Evolutionary conservation across 2,797 vertebrate genomes (phyloP), one percentile per base, ranked within the genome.

Genomic region (Chromis chromis): DNA sequence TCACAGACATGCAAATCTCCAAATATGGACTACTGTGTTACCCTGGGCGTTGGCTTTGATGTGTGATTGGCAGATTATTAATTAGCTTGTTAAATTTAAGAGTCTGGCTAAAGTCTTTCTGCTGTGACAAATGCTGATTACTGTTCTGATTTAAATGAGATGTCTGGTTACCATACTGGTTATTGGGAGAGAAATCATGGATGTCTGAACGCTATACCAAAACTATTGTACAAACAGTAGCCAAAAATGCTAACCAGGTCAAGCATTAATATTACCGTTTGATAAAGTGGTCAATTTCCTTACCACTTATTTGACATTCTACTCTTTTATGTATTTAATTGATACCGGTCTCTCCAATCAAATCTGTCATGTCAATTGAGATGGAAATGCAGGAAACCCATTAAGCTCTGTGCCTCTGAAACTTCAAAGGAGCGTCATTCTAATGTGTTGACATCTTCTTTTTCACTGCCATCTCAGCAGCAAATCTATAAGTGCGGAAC

Each of bases 391-490:
- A 74, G 46, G 39, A 49, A 81, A 46, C 25, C 70, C 67, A 81
- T 73, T 76, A 67, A 59, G 65, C 60, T 58, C 65, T 33, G 66
- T 63, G 76, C 66, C 11, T 49, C 59, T 65, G 56, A 68, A 66
- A 87, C 63, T 81, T 84, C 76, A 86, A 74, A 84, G 74, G 56
- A 57, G 13, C 53, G 62, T 84, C 69, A 81, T 75, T 83, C 49
- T 48, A 76, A 87, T 80, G 59, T 74, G 68, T 81, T 65, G 66
- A 80, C 60, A 57, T 67, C 56, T 71, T 83, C 55, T 36, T 36
- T 36, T 36, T 36, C 33, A 10, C 33, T 36, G 10, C 33, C 11
- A 11, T 65, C 63, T 78, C 71, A 78, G 58, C 68, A 62, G 48
- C 48, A 78, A 71, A 39, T 68, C 44, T 61, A 44, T 39, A 33